Evolutionary conservation across 2,888 invertebrate species (phyloP).

Genomic region (Microctonus hyperodae): DNA sequence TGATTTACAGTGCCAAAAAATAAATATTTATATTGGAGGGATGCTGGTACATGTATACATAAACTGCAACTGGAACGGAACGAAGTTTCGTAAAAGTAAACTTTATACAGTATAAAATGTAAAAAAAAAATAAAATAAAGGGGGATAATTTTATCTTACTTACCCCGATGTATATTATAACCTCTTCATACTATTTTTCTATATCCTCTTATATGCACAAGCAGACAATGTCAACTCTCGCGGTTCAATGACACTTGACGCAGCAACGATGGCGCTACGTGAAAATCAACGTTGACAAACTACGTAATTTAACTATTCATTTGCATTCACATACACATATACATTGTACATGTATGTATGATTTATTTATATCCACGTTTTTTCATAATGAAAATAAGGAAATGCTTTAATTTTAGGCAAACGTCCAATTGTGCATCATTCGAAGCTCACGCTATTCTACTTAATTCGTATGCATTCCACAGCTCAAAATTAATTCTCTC

Average conservation of each 20-base stretch:
- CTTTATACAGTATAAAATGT: not conserved
- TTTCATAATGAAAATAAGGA: not conserved
- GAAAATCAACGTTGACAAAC: conserved; percentile 15
- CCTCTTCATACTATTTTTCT: conserved; percentile 2
- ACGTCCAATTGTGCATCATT: conserved; percentile 13
- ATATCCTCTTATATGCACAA: conserved; percentile 3
- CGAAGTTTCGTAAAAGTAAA: not conserved
- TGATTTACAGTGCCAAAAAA: conserved; percentile 28
- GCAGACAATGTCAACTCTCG: conserved; percentile 16
- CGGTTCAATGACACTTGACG: conserved; percentile 21
- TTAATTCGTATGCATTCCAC: not conserved
- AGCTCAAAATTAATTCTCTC: not conserved
- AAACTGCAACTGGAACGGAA: not conserved
- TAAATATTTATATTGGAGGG: conserved; percentile 31
- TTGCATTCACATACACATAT: not conserved
- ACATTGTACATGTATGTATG: not conserved
- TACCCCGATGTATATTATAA: not conserved
- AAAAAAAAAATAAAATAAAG: not conserved
- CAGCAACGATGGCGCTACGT: conserved; percentile 10
- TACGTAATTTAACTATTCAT: conserved; percentile 1
- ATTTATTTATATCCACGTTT: too few species aligned
- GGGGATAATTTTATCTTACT: not conserved
- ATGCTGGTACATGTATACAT: conserved; percentile 6
- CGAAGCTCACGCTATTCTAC: conserved; percentile 3
- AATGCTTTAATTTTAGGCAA: conserved; percentile 5